phyloP scores from a whole-genome alignment of 2,113 vertebrate genomes.

The Pseudorectes ferrugineus region DNA sequence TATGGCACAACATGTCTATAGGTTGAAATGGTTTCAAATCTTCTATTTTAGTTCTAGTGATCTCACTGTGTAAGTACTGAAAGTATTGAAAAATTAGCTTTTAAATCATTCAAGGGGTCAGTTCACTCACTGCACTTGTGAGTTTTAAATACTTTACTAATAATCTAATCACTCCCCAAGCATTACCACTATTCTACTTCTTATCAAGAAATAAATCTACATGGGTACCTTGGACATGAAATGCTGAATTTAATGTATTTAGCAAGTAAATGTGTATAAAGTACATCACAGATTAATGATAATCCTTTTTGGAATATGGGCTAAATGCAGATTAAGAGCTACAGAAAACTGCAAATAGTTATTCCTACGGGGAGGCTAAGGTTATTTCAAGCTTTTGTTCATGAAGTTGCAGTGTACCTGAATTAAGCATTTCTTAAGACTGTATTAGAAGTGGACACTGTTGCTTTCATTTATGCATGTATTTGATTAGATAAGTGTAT shows the following conservation, averaged over 20 bases:
- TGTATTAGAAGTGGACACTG: neutral
- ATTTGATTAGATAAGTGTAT: neutral
- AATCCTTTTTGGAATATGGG: neutral
- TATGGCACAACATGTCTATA: neutral
- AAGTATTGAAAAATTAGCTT: conserved; percentile 2
- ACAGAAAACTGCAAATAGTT: conserved; percentile 12
- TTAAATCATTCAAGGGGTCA: neutral
- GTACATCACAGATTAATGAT: neutral
- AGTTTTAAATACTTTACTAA: neutral
- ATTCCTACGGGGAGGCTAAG: neutral
- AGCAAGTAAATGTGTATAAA: neutral
- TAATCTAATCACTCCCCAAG: neutral
- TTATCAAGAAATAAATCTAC: neutral
- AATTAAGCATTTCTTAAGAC: neutral
- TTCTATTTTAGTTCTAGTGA: conserved; percentile 47
- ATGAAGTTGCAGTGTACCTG: neutral
- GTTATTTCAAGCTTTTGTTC: neutral
- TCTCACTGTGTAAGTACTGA: conserved; percentile 2
- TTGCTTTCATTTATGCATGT: neutral
- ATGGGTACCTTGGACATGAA: neutral
- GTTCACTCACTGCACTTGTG: neutral
- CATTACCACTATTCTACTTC: neutral
- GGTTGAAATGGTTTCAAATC: conserved; percentile 10
- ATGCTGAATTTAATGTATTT: neutral
- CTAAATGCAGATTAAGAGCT: conserved; percentile 43